Evolutionary conservation across 1,140 invertebrate genomes (phyloP).

Genomic region (Zeugodacus cucurbitae): DNA sequence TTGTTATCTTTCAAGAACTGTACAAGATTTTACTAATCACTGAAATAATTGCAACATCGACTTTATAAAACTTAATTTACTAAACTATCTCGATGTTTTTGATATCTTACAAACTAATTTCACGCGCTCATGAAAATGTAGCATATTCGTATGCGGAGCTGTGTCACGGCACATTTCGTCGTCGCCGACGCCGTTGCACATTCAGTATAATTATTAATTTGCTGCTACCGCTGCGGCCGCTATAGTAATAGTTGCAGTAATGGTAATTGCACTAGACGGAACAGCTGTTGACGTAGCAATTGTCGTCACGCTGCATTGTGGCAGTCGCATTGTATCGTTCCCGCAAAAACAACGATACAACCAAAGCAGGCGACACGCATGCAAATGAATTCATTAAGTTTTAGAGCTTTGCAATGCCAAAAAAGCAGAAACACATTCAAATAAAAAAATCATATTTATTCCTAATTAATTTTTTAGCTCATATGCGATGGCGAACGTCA

Average conservation of each 20-base stretch:
- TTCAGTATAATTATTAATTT: neutral
- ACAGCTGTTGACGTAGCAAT: slow-evolving; percentile 6
- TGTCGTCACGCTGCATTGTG: neutral
- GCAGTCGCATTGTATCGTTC: neutral
- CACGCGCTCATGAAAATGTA: neutral
- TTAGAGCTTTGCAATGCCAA: neutral
- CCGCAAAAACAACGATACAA: neutral
- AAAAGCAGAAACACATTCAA: neutral
- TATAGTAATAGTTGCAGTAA: neutral
- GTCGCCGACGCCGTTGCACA: neutral
- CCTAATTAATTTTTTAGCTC: neutral
- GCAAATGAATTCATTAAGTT: slow-evolving; percentile 31
- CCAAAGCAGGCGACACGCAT: neutral
- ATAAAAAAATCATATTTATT: neutral
- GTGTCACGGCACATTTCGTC: neutral
- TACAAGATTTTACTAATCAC: too few relatives aligned
- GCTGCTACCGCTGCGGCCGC: neutral
- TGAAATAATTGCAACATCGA: too few relatives aligned
- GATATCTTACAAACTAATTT: neutral
- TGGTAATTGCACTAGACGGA: neutral
- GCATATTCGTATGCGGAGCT: neutral
- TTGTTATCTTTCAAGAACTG: too few relatives aligned
- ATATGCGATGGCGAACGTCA: neutral
- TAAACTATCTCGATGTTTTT: too few relatives aligned
- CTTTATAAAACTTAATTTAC: too few relatives aligned